Percentiles rank a stretch among this genome's conserved stretches.
Conservation (phyloP, 2,113 vertebrate species). For the Corvus moneduloides region DNA sequence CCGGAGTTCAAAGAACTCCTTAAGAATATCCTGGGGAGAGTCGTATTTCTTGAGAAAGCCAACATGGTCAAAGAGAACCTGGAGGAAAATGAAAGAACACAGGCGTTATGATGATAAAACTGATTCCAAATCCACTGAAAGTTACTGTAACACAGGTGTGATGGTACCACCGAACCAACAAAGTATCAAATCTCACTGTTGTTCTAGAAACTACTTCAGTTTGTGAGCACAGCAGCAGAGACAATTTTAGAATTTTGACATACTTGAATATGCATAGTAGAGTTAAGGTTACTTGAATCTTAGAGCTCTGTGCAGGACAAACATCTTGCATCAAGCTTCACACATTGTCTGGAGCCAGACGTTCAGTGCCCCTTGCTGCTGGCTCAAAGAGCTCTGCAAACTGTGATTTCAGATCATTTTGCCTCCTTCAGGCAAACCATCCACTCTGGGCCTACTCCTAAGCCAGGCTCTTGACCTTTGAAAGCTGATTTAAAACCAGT, state of each 20-base stretch:
- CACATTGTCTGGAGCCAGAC: background rate
- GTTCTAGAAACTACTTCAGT: background rate
- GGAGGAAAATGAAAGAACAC: background rate
- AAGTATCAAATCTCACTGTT: background rate
- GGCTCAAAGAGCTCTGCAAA: background rate
- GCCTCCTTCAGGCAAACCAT: slow-evolving; percentile 4
- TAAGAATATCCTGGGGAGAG: slow-evolving; percentile 85
- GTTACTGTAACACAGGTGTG: background rate
- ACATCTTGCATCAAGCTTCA: background rate
- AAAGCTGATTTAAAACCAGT: slow-evolving; percentile 8
- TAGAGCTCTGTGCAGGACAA: background rate
- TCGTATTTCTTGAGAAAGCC: slow-evolving; percentile 95
- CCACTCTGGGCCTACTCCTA: background rate
- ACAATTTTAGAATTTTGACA: background rate
- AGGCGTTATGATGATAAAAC: background rate
- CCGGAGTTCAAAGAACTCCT: slow-evolving; percentile 91
- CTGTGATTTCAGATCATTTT: background rate
- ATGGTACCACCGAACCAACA: background rate
- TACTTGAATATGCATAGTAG: background rate
- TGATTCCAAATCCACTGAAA: background rate
- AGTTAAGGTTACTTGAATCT: background rate
- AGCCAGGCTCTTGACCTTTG: slow-evolving; percentile 1
- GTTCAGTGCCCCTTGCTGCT: background rate
- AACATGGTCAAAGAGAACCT: slow-evolving; percentile 96
- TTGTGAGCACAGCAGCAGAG: background rate